Conservation (phyloP, 2,113 vertebrate species). For the Anhinga rufa region DNA sequence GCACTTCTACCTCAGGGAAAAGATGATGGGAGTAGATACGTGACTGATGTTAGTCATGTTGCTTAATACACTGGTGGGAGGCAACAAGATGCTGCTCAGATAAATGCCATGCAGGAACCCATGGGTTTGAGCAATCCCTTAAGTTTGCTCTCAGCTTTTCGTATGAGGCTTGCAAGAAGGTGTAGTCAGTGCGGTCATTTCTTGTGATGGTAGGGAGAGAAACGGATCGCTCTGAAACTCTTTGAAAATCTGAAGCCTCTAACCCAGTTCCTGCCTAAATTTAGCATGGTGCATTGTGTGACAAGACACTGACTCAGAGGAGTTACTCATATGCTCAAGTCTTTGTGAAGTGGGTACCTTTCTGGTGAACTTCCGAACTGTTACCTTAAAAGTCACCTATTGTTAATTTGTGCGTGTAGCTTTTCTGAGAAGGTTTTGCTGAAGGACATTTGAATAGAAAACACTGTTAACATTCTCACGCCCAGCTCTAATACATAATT, state of each 20-base stretch:
- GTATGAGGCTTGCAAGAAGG: neutral
- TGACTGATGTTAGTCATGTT: slow-evolving; percentile 24
- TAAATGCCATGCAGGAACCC: neutral
- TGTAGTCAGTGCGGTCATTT: neutral
- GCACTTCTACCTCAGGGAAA: neutral
- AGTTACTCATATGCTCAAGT: slow-evolving; percentile 15
- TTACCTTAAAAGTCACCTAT: neutral
- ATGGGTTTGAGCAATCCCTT: neutral
- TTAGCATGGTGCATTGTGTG: neutral
- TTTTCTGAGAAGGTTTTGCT: neutral
- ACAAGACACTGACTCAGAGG: slow-evolving; percentile 38
- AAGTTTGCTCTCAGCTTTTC: neutral
- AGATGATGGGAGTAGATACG: slow-evolving; percentile 10
- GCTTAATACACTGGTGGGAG: slow-evolving; percentile 13
- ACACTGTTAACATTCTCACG: neutral
- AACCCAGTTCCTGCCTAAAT: slow-evolving; percentile 35
- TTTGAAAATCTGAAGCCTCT: neutral
- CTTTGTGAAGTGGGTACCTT: neutral
- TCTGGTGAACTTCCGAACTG: neutral
- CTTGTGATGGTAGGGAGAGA: neutral
- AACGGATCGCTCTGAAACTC: neutral
- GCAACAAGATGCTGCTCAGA: neutral
- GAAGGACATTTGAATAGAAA: neutral
- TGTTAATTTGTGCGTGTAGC: neutral
- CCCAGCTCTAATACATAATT: neutral